Conservation (phyloP, 2,797 vertebrate species). For the Micrastur ruficollis region DNA sequence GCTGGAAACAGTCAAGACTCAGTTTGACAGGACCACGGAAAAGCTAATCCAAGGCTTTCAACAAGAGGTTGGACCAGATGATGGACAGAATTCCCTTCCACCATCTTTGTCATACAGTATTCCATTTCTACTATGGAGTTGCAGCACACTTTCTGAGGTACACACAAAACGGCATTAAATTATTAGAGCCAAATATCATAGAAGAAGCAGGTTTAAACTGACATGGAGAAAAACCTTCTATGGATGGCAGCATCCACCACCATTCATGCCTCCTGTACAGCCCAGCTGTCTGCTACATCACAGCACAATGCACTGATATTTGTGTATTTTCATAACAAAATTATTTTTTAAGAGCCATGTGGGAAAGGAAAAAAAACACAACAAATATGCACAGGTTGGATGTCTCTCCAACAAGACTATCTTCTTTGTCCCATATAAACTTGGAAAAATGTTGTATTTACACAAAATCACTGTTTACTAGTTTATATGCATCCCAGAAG, state of each 20-base stretch:
- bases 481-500: slow-evolving; percentile 67
- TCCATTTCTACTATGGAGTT: neutral
- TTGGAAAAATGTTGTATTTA: slow-evolving; percentile 40
- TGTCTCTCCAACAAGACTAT: neutral
- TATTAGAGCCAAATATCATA: neutral
- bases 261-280: neutral
- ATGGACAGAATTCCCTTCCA: neutral
- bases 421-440: neutral
- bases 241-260: neutral
- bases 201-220: neutral
- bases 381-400: neutral
- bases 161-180: neutral
- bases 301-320: neutral
- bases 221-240: neutral
- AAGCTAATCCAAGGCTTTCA: neutral
- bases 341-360: neutral
- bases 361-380: neutral
- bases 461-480: slow-evolving; percentile 43
- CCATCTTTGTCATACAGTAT: neutral
- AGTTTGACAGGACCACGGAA: neutral
- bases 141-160: neutral
- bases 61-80: neutral
- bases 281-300: neutral
- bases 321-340: neutral
- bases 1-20: neutral